Conservation (phyloP, 2,888 invertebrate species). For the Silvanus unidentatus region DNA sequence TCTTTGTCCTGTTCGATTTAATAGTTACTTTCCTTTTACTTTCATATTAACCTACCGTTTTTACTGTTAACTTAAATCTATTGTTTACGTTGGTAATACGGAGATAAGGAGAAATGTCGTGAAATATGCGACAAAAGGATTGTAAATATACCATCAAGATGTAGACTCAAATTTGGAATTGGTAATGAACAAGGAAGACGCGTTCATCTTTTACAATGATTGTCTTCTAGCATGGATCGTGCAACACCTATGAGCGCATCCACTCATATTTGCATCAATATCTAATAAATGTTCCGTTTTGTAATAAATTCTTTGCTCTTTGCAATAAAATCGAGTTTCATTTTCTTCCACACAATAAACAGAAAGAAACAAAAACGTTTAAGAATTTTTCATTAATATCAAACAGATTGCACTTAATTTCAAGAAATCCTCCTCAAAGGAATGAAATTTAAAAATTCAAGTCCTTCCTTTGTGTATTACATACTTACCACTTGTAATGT, state of each 20-base stretch:
- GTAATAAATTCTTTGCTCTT: no score
- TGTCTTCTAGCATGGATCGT: not conserved
- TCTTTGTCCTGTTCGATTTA: no score
- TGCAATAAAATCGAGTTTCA: no score
- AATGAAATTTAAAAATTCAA: no score
- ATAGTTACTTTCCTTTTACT: conserved; percentile 7
- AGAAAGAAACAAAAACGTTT: no score
- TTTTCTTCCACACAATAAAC: no score
- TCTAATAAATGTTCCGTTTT: no score
- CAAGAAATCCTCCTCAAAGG: no score
- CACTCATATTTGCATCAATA: conserved; percentile 3
- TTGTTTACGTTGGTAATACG: conserved; percentile 7
- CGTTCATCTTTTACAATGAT: conserved; percentile 1
- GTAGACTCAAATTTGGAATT: conserved; percentile 13
- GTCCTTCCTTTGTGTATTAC: no score
- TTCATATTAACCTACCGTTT: conserved; percentile 4
- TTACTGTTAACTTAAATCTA: conserved; percentile 6
- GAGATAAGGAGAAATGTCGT: conserved; percentile 10
- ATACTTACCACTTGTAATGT: no score
- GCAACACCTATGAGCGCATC: not conserved
- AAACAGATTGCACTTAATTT: no score
- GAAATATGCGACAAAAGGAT: conserved; percentile 4
- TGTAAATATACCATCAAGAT: conserved; percentile 7
- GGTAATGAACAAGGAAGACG: conserved; percentile 11
- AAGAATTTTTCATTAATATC: no score